Conservation (phyloP, 2,888 invertebrate species). For the Shargacucullia verbasci region DNA sequence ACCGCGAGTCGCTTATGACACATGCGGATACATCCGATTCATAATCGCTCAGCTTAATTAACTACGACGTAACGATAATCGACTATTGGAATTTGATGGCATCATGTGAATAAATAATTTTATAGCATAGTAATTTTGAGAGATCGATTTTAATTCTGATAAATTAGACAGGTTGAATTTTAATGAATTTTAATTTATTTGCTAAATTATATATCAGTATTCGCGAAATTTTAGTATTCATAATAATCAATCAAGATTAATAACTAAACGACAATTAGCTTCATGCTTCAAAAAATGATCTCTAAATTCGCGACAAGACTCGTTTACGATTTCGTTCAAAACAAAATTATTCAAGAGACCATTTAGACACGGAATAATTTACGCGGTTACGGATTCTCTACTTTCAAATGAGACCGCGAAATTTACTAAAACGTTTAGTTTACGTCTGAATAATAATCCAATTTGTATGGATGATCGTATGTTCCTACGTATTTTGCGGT, state of each 20-base stretch:
- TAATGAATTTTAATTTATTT: not conserved
- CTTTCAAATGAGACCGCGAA: slow-evolving; percentile 34
- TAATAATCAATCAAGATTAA: no score
- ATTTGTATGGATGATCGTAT: slow-evolving; percentile 37
- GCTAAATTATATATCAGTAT: no score
- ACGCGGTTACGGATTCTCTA: slow-evolving; percentile 20
- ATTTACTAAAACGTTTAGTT: slow-evolving; percentile 29
- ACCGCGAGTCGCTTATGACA: slow-evolving; percentile 49
- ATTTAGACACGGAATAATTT: slow-evolving; percentile 27
- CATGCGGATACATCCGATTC: slow-evolving; percentile 52
- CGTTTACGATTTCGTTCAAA: slow-evolving; percentile 17
- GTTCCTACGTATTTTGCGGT: slow-evolving; percentile 26
- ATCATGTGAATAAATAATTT: slow-evolving; percentile 39
- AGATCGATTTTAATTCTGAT: slow-evolving; percentile 14
- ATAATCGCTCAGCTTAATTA: slow-evolving; percentile 39
- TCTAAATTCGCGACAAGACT: not conserved
- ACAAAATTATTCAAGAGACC: slow-evolving; percentile 26
- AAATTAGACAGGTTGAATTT: slow-evolving; percentile 8
- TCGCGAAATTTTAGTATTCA: no score
- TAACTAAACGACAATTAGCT: no score
- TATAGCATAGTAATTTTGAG: slow-evolving; percentile 29
- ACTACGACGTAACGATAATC: slow-evolving; percentile 32
- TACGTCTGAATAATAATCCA: slow-evolving; percentile 10
- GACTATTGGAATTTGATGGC: slow-evolving; percentile 21
- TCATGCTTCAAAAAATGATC: no score